phyloP scores from a whole-genome alignment of 2,797 vertebrate species.

The Ceryle rudis region DNA sequence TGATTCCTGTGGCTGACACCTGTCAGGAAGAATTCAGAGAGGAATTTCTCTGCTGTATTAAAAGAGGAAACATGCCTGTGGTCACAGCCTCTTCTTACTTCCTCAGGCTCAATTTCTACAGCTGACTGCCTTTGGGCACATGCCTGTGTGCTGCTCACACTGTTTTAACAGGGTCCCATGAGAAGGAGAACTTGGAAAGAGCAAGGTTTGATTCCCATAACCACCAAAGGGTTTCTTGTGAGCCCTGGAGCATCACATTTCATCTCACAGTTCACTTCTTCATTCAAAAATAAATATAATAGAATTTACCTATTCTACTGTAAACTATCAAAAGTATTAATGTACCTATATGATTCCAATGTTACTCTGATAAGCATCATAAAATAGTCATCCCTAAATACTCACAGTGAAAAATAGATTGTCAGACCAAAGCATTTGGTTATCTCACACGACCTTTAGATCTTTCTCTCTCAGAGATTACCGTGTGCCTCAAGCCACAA shows the following conservation, averaged over 20 bases:
- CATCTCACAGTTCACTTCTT: background rate
- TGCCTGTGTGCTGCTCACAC: background rate
- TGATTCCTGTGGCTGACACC: background rate
- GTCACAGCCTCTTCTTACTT: background rate
- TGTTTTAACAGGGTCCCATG: background rate
- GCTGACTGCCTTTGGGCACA: background rate
- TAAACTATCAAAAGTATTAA: background rate
- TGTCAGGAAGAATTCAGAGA: conserved; percentile 6
- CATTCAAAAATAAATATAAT: background rate
- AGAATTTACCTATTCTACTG: background rate
- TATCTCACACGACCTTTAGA: background rate
- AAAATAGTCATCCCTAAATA: background rate
- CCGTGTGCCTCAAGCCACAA: no score
- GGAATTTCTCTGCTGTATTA: background rate
- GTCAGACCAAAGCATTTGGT: background rate
- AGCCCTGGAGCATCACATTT: background rate
- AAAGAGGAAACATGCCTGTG: background rate
- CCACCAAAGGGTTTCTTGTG: background rate
- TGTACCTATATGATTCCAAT: background rate
- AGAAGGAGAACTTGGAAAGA: background rate
- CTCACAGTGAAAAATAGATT: background rate
- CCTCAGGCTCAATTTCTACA: background rate
- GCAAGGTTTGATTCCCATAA: background rate
- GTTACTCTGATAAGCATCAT: background rate
- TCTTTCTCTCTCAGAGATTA: background rate